Evolutionary conservation across 2,888 invertebrate species (phyloP), one percentile per base, ranked within the genome.

Genomic region (Hoplodrina blanda): DNA sequence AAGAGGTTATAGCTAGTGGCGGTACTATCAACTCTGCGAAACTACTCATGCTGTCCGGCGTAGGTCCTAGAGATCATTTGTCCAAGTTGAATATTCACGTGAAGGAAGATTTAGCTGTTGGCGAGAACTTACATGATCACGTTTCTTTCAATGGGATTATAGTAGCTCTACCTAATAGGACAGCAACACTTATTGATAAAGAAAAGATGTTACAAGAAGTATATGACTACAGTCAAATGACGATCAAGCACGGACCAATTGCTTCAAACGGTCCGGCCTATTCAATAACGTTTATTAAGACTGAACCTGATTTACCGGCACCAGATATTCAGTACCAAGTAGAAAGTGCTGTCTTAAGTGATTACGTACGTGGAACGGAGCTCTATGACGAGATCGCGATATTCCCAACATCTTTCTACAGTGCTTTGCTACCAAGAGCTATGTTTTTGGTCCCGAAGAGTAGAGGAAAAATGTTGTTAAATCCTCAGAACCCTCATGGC

Each of bases 401-500:
- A 44, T 90, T 92, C 30, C 97, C 97, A 0, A 88, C 96, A 3
- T 84, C 96, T 0, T 97, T 96, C 85, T 97, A 97, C 85, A 94
- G 97, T 75, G 96, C 96, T 0, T 88, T 97, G 4, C 91, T 95
- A 70, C 91, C 97, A 0, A 93, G 97, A 68, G 96, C 97, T 0
- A 96, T 97, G 84, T 91, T 97, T 30, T 83, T 97, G 54, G 92
- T 94, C 8, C 97, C 97, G 0, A 94, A 94, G 79, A 97, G 97
- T 79, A 93, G 97, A 82, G 97, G 97, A 0, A 91, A 92, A 19
- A 76, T 97, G 0, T 85, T 91, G 44, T 90, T 98, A 0, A 97
- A 97, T 83, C 91, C 95, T 0, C 96, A 96, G 0, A 96, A 98
- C 91, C 98, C 98, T 0, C 95, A 96, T 83, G 97, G 97, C 0